Base-by-base conservation (phyloP, 2,797 vertebrate species). In the Pangasius sanitwongsei region DNA sequence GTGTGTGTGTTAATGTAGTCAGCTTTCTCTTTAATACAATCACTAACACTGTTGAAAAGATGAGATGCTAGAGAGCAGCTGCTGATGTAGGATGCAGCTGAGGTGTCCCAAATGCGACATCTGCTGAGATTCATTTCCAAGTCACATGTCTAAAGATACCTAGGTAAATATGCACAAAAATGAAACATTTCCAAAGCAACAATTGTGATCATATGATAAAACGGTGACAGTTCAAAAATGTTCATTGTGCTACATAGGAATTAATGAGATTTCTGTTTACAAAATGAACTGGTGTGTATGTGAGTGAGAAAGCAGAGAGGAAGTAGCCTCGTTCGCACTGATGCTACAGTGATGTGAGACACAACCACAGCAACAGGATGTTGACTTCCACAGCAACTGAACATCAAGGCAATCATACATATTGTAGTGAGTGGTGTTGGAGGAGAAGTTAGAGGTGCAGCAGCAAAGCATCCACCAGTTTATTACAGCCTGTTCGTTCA, bases 341-440 rank as follows among this genome's bases (percentile, higher is more conserved):
- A 86, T 84, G 83, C 37, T 86, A 77, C 34, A 61, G 84, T 59
- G 50, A n/a, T 86, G 57, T 69, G 25, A 84, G 57, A 85, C 77
- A 89, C 31, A 91, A 87, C 87, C 88, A 89, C 89, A 89, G 87
- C 63, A 89, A 83, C 88, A 91, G 86, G 78, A 90, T 92, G 89
- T 61, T 34, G 61, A 50, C 90, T 81, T 89, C 69, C 85, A 86
- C 37, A 55, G 78, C 74, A 88, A 86, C 34, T 25, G 20, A 53
- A 59, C 31, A 87, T 37, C 37, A 53, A 37, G 0, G 28, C 13
- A 57, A 50, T 69, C 67, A 78, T 53, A 28, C 25, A 48, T 12
- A 88, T 61, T 75, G 44, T 67, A 70, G 31, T 23, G 8, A 81
- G 16, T 18, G 13, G 48, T 69, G 57, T 13, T 80, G 25, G 44